These are phyloP conservation scores for Polydrusus tereticollis DNA, from an alignment of 2,888 invertebrate species.

Conservation along the genomic window DNA sequence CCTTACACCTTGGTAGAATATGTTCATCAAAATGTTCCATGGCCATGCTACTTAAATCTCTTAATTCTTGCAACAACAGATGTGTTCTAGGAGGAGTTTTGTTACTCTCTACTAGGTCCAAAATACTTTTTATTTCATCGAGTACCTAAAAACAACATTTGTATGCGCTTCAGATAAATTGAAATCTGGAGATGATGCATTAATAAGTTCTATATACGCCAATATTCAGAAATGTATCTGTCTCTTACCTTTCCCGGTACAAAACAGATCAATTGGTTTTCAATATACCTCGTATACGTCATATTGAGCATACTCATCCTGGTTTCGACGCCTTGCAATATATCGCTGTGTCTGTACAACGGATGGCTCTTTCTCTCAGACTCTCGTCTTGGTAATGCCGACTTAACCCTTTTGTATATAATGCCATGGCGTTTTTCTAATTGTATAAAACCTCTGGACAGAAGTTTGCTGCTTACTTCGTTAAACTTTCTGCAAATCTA, in stretches of 20 bases:
- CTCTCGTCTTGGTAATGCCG: slow-evolving; percentile 87
- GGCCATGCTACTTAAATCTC: slow-evolving; percentile 95
- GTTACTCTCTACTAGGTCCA: slow-evolving; percentile 77
- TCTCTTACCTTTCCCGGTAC: slow-evolving; percentile 88
- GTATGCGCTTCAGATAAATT: no score
- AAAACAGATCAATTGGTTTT: slow-evolving; percentile 87
- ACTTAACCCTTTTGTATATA: slow-evolving; percentile 84
- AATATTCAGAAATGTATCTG: no score
- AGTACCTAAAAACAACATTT: slow-evolving; percentile 79
- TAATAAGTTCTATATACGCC: no score
- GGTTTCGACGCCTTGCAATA: slow-evolving; percentile 90
- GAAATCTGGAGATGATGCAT: no score
- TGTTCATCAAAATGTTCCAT: slow-evolving; percentile 97
- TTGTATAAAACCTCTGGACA: slow-evolving; percentile 86
- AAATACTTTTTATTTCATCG: slow-evolving; percentile 86
- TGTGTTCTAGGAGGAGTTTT: slow-evolving; percentile 80
- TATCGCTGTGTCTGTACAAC: slow-evolving; percentile 89
- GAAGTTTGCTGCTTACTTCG: slow-evolving; percentile 78
- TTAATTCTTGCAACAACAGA: slow-evolving; percentile 84
- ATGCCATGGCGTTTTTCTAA: slow-evolving; percentile 83
- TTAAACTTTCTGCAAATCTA: slow-evolving; percentile 87
- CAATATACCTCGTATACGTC: slow-evolving; percentile 92
- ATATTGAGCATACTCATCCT: slow-evolving; percentile 92
- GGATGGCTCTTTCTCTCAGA: slow-evolving; percentile 90
- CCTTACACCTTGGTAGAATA: slow-evolving; percentile 72